Evolutionary conservation across 2,888 invertebrate genomes (phyloP).

Genomic region (Nowickia ferox): DNA sequence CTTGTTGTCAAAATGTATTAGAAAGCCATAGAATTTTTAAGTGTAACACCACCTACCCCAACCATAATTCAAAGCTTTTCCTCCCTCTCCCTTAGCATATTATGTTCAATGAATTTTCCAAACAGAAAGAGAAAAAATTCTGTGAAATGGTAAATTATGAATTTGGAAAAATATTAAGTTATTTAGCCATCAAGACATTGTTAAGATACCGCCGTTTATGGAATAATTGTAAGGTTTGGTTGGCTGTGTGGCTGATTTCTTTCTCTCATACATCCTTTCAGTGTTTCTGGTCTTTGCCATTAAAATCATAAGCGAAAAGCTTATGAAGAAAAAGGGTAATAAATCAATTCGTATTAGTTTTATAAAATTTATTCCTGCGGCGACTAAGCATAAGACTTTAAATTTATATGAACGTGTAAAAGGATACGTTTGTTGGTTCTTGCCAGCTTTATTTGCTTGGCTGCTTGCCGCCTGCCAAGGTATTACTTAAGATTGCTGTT

Average conservation of each 20-base stretch:
- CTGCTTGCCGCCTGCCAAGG: slow-evolving; percentile 31
- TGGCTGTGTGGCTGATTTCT: slow-evolving; percentile 8
- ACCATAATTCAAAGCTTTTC: neutral
- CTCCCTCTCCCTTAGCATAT: neutral
- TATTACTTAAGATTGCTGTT: slow-evolving; percentile 63
- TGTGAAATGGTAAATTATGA: slow-evolving; percentile 59
- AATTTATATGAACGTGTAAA: slow-evolving; percentile 51
- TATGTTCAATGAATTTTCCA: slow-evolving; percentile 45
- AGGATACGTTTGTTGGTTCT: slow-evolving; percentile 43
- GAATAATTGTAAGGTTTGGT: slow-evolving; percentile 28
- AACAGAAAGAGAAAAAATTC: neutral
- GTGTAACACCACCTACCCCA: slow-evolving; percentile 12
- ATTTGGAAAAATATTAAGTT: slow-evolving; percentile 65
- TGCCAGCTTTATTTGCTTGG: slow-evolving; percentile 7
- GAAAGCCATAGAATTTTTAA: slow-evolving; percentile 61
- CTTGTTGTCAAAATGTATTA: slow-evolving; percentile 69
- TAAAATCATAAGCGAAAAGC: slow-evolving; percentile 70
- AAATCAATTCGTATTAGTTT: slow-evolving; percentile 83
- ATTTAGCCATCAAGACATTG: slow-evolving; percentile 68
- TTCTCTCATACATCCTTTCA: slow-evolving; percentile 28
- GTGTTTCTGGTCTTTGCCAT: slow-evolving; percentile 48
- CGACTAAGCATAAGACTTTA: slow-evolving; percentile 73
- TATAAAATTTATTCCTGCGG: slow-evolving; percentile 82
- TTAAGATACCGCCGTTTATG: slow-evolving; percentile 74
- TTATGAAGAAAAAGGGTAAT: slow-evolving; percentile 77